Percentiles rank a stretch among this genome's conserved stretches.
Conservation (phyloP, 2,797 vertebrate genomes). For the Silurus aristotelis region DNA sequence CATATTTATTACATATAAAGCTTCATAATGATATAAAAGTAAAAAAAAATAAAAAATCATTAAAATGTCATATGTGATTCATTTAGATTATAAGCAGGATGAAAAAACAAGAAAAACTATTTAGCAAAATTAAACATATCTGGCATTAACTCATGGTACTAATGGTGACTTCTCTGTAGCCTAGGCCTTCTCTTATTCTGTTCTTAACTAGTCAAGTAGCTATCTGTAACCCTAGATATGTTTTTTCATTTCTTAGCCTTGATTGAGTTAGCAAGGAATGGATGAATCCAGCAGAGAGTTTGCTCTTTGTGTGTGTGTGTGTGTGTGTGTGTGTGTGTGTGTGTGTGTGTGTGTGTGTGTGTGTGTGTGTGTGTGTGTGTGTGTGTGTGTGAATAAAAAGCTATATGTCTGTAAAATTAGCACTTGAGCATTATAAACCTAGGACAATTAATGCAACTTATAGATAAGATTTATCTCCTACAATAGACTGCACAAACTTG, state of each 20-base stretch:
- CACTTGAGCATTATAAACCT: background rate
- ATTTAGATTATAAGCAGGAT: background rate
- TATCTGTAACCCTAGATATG: background rate
- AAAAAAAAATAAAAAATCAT: no score
- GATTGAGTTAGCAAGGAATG: background rate
- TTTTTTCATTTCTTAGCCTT: background rate
- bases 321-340: background rate
- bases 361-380: background rate
- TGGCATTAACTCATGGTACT: background rate
- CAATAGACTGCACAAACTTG: background rate
- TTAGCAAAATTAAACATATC: background rate
- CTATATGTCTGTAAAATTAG: background rate
- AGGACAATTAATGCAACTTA: background rate
- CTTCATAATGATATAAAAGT: no score
- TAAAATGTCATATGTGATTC: background rate
- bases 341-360: background rate
- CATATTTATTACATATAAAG: background rate
- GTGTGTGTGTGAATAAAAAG: no score
- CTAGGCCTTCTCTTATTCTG: background rate
- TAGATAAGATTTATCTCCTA: background rate
- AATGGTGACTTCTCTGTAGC: background rate
- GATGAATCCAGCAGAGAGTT: background rate
- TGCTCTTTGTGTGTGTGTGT: background rate
- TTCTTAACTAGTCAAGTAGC: background rate
- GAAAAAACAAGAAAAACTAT: background rate